Base-by-base conservation (phyloP, 2,113 vertebrate species). In the Aplodontia rufa region DNA sequence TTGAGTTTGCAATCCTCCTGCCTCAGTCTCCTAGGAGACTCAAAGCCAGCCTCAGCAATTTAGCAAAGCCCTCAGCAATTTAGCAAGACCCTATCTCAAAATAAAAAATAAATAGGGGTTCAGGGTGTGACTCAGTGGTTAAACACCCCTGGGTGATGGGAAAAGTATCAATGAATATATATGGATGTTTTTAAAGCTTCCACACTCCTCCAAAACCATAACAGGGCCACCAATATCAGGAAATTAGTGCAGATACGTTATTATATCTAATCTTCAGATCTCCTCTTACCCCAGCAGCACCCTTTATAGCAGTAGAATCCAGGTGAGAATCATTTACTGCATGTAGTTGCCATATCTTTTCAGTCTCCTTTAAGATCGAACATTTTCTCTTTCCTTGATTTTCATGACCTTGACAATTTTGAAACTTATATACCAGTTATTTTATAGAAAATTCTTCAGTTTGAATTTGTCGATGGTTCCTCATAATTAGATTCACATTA, bases 321-420 rank as follows among this genome's bases (percentile, higher is more conserved):
- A 76, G 28, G 64, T 51, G 51, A 92, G 32, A 82, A 90, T 79
- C 7, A 64, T 42, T 55, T n/a, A 19, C 45, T 68, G 10, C 42
- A 89, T 51, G 82, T 68, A 92, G 42, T 6, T 74, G 47, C 68
- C 26, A 60, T 3, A 10, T 90, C 74, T 82, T 71, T 9, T 68
- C 87, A 75, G 60, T 53, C 28, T 58, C 55, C 81, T 89, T 90
- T 55, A 92, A 8, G 86, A 66, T 69, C 16, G 42, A 87, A 83
- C 3, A 30, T 81, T 37, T 97, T 47, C 35, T 66, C 87, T 91
- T 91, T 66, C 55, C 64, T 75, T 87, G 32, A 83, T 55, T 79
- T 81, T 86, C 37, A 60, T 40, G 58, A 69, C 58, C 24, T 64
- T 89, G 24, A 49, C 5, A 81, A 5, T 60, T 93, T 76, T 75